phyloP scores from a whole-genome alignment of 2,113 vertebrate genomes.

The Nothocercus julius region DNA sequence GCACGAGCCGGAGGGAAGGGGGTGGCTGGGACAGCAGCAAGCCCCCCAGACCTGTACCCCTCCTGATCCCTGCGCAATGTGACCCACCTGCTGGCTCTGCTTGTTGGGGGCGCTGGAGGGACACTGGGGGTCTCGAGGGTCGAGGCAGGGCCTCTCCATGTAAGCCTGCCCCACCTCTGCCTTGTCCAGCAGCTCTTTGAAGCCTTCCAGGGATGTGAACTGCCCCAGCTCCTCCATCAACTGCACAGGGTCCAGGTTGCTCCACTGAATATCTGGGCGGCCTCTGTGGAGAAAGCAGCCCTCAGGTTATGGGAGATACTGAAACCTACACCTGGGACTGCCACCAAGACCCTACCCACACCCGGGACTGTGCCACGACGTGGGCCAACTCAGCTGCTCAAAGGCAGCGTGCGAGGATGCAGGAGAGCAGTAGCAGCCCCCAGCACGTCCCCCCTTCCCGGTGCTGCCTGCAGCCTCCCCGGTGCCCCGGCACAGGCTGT shows the following conservation, averaged over 20 bases:
- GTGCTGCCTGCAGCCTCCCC: background rate
- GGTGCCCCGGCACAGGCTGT: background rate
- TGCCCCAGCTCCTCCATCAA: conserved; percentile 95
- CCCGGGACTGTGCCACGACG: background rate
- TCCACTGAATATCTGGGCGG: conserved; percentile 96
- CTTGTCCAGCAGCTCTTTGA: conserved; percentile 96
- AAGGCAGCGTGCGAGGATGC: background rate
- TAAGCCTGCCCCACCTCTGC: conserved; percentile 98
- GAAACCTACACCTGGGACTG: background rate
- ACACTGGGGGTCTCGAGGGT: conserved; percentile 89
- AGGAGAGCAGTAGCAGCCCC: background rate
- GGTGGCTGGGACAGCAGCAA: background rate
- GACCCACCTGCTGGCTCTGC: conserved; percentile 77
- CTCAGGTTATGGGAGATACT: background rate
- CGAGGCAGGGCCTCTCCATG: conserved; percentile 92
- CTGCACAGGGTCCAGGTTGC: conserved; percentile 94
- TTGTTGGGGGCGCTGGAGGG: conserved; percentile 93
- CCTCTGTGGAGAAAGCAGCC: conserved; percentile 79
- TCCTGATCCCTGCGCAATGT: background rate
- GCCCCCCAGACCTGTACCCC: background rate
- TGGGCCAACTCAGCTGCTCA: background rate
- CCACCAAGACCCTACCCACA: no score
- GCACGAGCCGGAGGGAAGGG: background rate
- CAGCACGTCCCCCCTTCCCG: background rate
- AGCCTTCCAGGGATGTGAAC: conserved; percentile 93